Evolutionary conservation across 2,888 invertebrate species (phyloP), one percentile per base, ranked within the genome.

Genomic region (Eristalinus aeneus): DNA sequence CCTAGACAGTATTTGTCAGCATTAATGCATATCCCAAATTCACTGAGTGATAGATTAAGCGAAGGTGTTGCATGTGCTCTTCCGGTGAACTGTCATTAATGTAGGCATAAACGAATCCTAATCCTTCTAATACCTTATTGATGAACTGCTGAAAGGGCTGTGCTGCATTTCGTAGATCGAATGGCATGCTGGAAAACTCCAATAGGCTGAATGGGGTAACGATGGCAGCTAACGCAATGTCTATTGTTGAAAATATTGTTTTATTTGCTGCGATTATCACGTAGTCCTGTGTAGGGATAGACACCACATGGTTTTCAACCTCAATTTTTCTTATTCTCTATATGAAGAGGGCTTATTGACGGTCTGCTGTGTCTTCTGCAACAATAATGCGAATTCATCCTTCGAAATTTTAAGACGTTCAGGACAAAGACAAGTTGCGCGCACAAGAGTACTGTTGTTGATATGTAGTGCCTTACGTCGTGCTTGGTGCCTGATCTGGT

Each of bases 181-280:
- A 91, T 2, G 89, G 84, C 91, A 91, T 91, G 6, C 63, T 34
- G 0, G 87, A 20, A 73, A 89, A 90, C 76, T 91, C 91, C 65
- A 88, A 91, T 8, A 91, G 72, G 2, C 90, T 90, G 73, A 91
- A 91, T 1, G 91, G 90, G 0, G 91, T 91, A 2, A 78, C 89
- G 4, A 91, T 90, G 56, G 36, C 36, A 11, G 36, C 11, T 11
- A 9, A 9, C 36, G 36, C 8, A 36, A 36, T 36, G 36, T 36
- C 36, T 36, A 36, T 36, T 36, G 36, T 36, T 36, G 36, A 36
- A 11, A 36, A 36, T 36, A 36, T 36, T 36, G 36, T n/a, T n/a
- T n/a, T n/a, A n/a, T n/a, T n/a, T n/a, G n/a, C n/a, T n/a, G n/a
- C n/a, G n/a, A n/a, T n/a, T 36, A 11, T 36, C 36, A 36, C 36